Conservation (phyloP, 2,113 vertebrate species). For the Protobothrops mucrosquamatus region DNA sequence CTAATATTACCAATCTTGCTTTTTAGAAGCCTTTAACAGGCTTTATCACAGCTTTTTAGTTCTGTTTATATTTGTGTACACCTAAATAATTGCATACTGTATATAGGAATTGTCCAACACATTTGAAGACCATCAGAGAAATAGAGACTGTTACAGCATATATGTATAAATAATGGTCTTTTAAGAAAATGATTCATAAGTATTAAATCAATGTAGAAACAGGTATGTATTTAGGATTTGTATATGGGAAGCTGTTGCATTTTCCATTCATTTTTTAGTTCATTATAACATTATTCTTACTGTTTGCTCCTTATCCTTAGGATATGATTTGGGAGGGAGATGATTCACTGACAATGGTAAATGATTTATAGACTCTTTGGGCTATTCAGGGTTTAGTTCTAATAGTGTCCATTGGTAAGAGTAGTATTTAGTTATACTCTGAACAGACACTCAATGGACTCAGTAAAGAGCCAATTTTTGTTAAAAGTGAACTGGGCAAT, state of each 20-base stretch:
- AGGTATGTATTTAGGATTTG: not conserved
- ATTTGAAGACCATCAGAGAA: not conserved
- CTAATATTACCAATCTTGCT: not conserved
- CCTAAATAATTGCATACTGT: not conserved
- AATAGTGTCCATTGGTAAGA: not conserved
- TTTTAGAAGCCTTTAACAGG: not conserved
- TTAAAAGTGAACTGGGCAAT: slow-evolving; percentile 19
- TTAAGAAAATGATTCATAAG: not conserved
- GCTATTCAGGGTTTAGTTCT: not conserved
- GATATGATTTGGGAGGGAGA: not conserved
- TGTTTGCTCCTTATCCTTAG: not conserved
- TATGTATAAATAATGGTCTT: not conserved
- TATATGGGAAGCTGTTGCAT: not conserved
- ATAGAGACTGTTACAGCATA: not conserved
- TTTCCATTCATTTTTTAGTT: not conserved
- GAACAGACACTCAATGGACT: not conserved
- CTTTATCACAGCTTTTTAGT: not conserved
- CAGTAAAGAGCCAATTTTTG: slow-evolving; percentile 9
- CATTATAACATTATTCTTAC: not conserved
- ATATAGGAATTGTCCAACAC: not conserved
- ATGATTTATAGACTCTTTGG: not conserved
- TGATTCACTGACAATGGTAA: not conserved
- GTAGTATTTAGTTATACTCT: not conserved
- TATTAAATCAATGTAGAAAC: not conserved
- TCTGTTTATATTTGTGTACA: not conserved